These are phyloP conservation scores for Amaurobius ferox DNA, from an alignment of 2,888 invertebrate species.

Conservation along the genomic window DNA sequence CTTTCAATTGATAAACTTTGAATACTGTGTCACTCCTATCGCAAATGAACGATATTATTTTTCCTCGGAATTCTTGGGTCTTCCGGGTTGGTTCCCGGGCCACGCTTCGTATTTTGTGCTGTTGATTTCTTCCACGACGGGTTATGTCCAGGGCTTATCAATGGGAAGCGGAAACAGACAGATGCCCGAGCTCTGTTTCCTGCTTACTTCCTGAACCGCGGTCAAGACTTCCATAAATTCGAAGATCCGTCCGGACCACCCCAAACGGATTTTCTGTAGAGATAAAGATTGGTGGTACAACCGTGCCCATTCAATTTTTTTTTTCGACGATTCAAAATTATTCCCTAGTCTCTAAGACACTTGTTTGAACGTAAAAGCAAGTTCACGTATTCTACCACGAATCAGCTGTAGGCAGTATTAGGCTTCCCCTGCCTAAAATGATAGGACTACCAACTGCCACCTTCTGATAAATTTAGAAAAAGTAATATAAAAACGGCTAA, in stretches of 20 bases:
- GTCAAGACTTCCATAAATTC: neutral
- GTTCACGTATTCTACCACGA: too few species aligned
- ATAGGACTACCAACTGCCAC: too few species aligned
- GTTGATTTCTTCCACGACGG: too few species aligned
- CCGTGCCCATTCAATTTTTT: neutral
- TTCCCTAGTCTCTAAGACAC: too few species aligned
- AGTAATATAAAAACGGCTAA: too few species aligned
- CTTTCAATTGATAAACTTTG: neutral
- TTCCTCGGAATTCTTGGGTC: neutral
- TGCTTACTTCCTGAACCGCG: neutral
- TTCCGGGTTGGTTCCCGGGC: neutral
- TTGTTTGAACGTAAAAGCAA: too few species aligned
- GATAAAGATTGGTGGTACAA: neutral
- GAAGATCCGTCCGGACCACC: neutral
- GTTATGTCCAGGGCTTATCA: constrained; percentile 25
- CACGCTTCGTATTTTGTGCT: too few species aligned
- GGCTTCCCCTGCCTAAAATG: too few species aligned
- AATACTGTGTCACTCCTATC: neutral
- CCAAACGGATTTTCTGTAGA: neutral
- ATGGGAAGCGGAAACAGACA: constrained; percentile 66
- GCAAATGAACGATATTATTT: neutral
- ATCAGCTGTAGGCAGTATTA: too few species aligned
- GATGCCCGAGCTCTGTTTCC: constrained; percentile 24
- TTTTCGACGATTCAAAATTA: too few species aligned
- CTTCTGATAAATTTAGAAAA: too few species aligned